Evolutionary conservation across 1,140 invertebrate species (phyloP), one percentile per base, ranked within the genome.

Genomic region (Drosophila obscura): DNA sequence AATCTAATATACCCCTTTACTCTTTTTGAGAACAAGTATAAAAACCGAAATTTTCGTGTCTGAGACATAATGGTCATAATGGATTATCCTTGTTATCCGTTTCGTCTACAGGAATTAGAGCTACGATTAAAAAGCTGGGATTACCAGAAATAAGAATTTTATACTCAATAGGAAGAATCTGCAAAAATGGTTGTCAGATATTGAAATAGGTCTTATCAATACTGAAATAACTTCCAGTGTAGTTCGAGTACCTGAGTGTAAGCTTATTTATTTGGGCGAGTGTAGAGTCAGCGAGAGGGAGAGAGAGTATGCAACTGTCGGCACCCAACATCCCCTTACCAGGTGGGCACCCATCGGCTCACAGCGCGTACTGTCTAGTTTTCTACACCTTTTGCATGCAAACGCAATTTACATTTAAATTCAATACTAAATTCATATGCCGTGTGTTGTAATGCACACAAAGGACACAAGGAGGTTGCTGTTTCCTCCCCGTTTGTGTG

Each of bases 341-440:
- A 19, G 19, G 19, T 19, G 19, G 19, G 1, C 16, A 16, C 35
- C 60, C 16, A 28, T 28, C 24, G 22, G 8, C 49, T 43, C 5
- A 46, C 49, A 6, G 55, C 39, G 52, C 41, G 44, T 52, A 46
- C 52, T 81, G 78, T 81, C 78, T 81, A 80, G 80, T 85, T 85
- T 85, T 71, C 74, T 80, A 77, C 82, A 77, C 83, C 75, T 50
- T 87, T 88, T 82, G 79, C 79, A 87, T 83, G 83, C 76, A 82
- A 83, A 87, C 83, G 83, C 83, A 88, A 87, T 87, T 87, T 87
- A 83, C 83, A 87, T 87, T n/a, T n/a, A n/a, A n/a, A n/a, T n/a
- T n/a, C n/a, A n/a, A n/a, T n/a, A n/a, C n/a, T n/a, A n/a, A n/a
- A n/a, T n/a, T 87, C 83, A 87, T 87, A 87, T 87, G 83, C 78